Percentiles rank a stretch among this genome's conserved stretches.
Evolutionary conservation across 1,140 invertebrate genomes (phyloP).

Genomic region (Arion vulgaris): DNA sequence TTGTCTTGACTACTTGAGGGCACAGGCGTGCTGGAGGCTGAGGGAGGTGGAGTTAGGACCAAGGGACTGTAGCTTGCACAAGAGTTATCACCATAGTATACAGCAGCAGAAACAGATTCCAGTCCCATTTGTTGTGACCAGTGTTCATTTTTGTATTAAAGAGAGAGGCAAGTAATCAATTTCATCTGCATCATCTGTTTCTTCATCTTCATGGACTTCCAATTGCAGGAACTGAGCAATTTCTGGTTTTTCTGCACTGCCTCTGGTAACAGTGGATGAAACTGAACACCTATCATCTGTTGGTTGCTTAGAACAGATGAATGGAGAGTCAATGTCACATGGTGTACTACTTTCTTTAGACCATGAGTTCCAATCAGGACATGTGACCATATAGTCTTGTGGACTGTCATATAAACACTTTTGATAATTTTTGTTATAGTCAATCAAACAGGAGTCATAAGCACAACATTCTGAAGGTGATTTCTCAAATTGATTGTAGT

Average conservation of each 20-base stretch:
- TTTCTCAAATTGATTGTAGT: neutral
- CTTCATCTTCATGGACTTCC: conserved; percentile 31
- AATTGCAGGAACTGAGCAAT: neutral
- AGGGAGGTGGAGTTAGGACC: conserved; percentile 23
- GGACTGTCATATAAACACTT: neutral
- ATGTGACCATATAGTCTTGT: neutral
- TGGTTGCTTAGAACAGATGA: neutral
- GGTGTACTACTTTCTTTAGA: neutral
- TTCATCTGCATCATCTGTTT: conserved; percentile 42
- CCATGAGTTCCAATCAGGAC: neutral
- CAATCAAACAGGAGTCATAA: neutral
- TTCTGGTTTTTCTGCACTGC: conserved; percentile 14
- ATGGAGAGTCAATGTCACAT: neutral
- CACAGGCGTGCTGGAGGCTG: conserved; percentile 17
- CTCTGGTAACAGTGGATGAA: neutral
- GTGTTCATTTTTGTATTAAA: conserved; percentile 1
- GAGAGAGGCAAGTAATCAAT: conserved; percentile 11
- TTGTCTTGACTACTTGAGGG: neutral
- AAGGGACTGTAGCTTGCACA: neutral
- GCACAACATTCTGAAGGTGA: neutral
- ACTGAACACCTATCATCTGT: neutral
- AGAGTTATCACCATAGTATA: neutral
- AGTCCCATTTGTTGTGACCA: neutral
- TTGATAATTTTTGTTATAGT: neutral
- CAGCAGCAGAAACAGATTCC: neutral